phyloP scores from a whole-genome alignment of 2,888 invertebrate genomes.

The Pachliopta kotzebuea region DNA sequence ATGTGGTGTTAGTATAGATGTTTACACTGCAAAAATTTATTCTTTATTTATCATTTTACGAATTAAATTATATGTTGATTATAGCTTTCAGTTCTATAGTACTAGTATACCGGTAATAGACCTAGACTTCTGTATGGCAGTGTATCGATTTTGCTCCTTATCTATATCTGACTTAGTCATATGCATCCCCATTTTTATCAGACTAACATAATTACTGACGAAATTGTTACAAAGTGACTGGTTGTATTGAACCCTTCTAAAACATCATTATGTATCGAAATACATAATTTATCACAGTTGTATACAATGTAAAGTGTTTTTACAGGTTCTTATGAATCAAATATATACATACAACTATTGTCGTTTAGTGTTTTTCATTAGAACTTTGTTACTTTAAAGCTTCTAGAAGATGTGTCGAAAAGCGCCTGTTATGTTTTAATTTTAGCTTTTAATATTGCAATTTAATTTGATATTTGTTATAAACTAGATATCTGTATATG shows the following conservation, averaged over 20 bases:
- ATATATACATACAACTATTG: background rate
- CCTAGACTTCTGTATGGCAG: no score
- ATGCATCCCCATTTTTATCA: conserved; percentile 63
- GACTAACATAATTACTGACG: conserved; percentile 72
- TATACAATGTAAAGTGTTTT: no score
- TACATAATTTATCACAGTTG: conserved; percentile 34
- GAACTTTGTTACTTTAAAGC: background rate
- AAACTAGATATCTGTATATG: background rate
- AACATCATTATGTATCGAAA: conserved; percentile 57
- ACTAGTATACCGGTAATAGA: no score
- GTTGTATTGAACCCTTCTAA: conserved; percentile 67
- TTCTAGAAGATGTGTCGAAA: background rate
- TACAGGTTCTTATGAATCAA: no score
- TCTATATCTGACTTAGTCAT: conserved; percentile 28
- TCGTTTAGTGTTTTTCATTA: background rate
- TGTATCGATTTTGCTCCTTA: background rate
- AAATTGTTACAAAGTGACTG: conserved; percentile 74
- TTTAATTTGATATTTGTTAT: background rate
- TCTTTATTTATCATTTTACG: no score
- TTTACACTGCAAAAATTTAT: no score
- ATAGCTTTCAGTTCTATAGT: no score
- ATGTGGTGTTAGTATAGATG: no score
- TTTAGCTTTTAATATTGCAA: background rate
- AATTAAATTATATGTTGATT: no score
- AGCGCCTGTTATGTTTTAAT: background rate